Percentiles rank a stretch among this genome's conserved stretches.
Evolutionary conservation across 2,113 vertebrate species (phyloP).

Genomic region (Poeciliopsis prolifica): DNA sequence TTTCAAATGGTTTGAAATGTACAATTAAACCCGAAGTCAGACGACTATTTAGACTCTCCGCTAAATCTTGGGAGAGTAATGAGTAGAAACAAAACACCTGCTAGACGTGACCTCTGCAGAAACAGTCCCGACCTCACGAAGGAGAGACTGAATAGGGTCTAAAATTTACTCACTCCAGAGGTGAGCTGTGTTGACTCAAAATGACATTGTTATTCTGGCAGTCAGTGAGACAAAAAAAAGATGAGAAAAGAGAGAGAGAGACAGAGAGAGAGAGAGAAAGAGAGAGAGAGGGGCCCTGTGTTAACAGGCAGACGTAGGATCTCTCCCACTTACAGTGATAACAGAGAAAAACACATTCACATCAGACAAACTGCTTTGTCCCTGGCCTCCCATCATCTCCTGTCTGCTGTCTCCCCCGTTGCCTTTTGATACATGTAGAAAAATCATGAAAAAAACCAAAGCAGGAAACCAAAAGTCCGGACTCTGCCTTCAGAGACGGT

Average conservation of each 20-base stretch:
- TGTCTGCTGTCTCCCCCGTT: constrained; percentile 19
- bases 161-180: constrained; percentile 29
- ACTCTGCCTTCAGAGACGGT: constrained; percentile 33
- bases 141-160: background rate
- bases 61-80: background rate
- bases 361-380: constrained; percentile 54
- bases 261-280: background rate
- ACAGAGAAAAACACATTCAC: constrained; percentile 59
- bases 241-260: background rate
- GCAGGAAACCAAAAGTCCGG: constrained; percentile 45
- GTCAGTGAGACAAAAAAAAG: constrained; percentile 6
- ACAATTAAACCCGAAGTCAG: background rate
- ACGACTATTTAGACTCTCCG: background rate
- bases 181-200: constrained; percentile 46
- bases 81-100: background rate
- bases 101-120: background rate
- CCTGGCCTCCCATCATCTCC: constrained; percentile 52
- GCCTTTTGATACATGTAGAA: constrained; percentile 31
- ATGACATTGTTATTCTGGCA: constrained; percentile 37
- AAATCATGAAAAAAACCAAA: constrained; percentile 18
- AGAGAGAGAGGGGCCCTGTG: constrained; percentile 8
- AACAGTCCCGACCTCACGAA: constrained; percentile 39
- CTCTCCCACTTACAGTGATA: constrained; percentile 50
- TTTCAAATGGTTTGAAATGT: background rate
- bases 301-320: constrained; percentile 57